phyloP scores from a whole-genome alignment of 2,113 vertebrate species.

The Oceanodroma tethys region DNA sequence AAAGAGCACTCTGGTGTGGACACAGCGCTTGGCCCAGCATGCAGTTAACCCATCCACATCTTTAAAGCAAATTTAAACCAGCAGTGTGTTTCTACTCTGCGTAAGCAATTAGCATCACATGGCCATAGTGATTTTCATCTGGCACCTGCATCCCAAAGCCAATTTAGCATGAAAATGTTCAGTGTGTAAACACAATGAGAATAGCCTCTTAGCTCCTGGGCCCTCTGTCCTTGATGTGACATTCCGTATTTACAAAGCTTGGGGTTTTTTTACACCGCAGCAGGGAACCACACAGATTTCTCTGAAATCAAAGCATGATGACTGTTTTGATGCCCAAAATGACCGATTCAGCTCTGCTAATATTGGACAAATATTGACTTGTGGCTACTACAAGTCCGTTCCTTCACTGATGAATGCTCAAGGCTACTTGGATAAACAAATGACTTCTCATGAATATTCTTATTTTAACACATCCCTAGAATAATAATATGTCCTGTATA shows the following conservation, averaged over 20 bases:
- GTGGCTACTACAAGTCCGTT: not conserved
- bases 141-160: constrained; percentile 35
- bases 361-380: constrained; percentile 37
- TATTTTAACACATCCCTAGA: not conserved
- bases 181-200: not conserved
- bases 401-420: constrained; percentile 25
- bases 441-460: constrained; percentile 51
- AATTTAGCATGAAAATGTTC: not conserved
- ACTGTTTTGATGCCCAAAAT: not conserved
- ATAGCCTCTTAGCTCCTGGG: not conserved
- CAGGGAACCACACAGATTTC: not conserved
- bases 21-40: not conserved
- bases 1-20: not conserved
- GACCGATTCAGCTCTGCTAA: not conserved
- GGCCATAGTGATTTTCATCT: not conserved
- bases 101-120: not conserved
- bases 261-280: not conserved
- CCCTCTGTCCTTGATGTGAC: not conserved
- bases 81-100: not conserved
- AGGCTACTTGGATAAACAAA: constrained; percentile 61
- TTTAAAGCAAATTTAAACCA: not conserved
- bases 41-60: not conserved
- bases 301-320: not conserved
- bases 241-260: not conserved
- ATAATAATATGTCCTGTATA: not conserved